Evolutionary conservation across 2,888 invertebrate species (phyloP), one percentile per base, ranked within the genome.

Genomic region (Boloria selene): DNA sequence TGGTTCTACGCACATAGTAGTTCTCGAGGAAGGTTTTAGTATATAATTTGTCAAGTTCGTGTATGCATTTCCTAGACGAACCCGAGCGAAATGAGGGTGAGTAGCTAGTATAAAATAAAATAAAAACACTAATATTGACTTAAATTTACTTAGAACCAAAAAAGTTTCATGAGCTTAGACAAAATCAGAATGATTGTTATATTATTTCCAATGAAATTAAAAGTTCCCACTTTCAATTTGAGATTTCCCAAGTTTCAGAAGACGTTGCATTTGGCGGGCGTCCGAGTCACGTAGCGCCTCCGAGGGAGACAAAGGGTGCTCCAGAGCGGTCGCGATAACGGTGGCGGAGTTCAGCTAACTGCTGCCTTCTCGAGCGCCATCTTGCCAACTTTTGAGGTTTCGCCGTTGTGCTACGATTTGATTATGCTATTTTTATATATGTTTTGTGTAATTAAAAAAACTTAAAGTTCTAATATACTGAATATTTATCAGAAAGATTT

Each of bases 231-330:
- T 64, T 64, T 64, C 60, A 47, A 67, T 67, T 53, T 38, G 61
- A 67, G 64, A 67, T 67, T 63, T 67, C 26, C 13, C 22, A 64
- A 64, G 55, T 60, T 61, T 47, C 16, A 45, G 49, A 56, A 64
- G 56, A 26, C 50, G 53, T 49, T 58, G 54, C 61, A 50, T 42
- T 51, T 63, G 59, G 61, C 61, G 55, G 50, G 54, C 59, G 42
- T 65, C 62, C 51, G 65, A 55, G 68, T 68, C 64, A 67, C 69
- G 69, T 67, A 69, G 38, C 53, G 44, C 18, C 60, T 58, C 51
- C 53, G 61, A 53, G 50, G 49, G 44, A 44, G 52, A 64, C 58
- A 58, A 44, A 62, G 49, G 60, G 68, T 65, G 60, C 68, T 64
- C 38, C 42, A 56, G 60, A 54, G 49, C 55, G 64, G 51, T 63